A percentile compares a stretch with the other conserved stretches of the same genome.
Evolutionary conservation across 2,888 invertebrate species (phyloP).

Genomic region (Tholera decimalis): DNA sequence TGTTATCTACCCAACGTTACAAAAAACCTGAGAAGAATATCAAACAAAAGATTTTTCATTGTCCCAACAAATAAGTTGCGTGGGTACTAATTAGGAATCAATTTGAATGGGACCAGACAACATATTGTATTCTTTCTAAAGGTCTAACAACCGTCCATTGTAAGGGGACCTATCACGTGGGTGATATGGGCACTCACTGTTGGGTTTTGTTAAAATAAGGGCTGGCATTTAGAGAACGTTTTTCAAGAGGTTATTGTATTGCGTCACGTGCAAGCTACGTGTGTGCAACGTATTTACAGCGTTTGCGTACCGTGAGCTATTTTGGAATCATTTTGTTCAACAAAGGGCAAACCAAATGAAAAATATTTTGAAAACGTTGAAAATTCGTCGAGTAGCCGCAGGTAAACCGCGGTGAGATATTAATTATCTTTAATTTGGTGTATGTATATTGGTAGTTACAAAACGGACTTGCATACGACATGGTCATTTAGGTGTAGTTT

Average conservation of each 20-base stretch:
- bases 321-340: no score
- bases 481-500: no score
- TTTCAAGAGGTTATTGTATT: no score
- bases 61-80: constrained; percentile 72
- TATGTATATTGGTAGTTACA: no score
- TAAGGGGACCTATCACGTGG: constrained; percentile 67
- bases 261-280: background rate
- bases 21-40: constrained; percentile 23
- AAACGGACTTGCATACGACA: no score
- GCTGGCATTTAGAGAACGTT: background rate
- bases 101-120: constrained; percentile 82
- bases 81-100: constrained; percentile 84
- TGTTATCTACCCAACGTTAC: constrained; percentile 41
- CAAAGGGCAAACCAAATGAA: background rate
- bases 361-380: background rate
- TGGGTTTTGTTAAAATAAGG: constrained; percentile 55
- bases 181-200: constrained; percentile 60
- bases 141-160: constrained; percentile 72
- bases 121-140: constrained; percentile 81
- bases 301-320: background rate
- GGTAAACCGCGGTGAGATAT: background rate
- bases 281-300: background rate
- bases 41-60: constrained; percentile 57
- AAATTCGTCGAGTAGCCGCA: background rate
- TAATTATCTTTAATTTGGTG: no score